Percentiles rank a stretch among this genome's conserved stretches.
Conservation (phyloP, 2,113 vertebrate genomes). For the Corydoras sp. region DNA sequence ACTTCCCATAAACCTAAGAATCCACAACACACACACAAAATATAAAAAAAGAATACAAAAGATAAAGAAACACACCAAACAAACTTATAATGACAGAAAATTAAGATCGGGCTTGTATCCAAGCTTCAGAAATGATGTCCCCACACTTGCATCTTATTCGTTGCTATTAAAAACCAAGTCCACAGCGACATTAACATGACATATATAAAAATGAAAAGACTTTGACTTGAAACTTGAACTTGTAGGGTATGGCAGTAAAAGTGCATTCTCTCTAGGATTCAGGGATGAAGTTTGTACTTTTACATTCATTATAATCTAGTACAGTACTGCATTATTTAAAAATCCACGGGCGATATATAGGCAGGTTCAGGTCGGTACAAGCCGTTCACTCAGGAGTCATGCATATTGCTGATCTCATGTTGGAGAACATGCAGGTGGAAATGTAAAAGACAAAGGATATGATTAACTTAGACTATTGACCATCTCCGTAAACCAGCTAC, state of each 20-base stretch:
- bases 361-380: slow-evolving; percentile 8
- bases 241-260: slow-evolving; percentile 54
- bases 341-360: slow-evolving; percentile 21
- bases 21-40: slow-evolving; percentile 33
- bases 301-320: slow-evolving; percentile 44
- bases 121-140: too few relatives aligned
- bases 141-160: too few relatives aligned
- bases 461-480: slow-evolving; percentile 16
- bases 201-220: slow-evolving; percentile 14
- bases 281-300: slow-evolving; percentile 31
- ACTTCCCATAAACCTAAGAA: slow-evolving; percentile 47
- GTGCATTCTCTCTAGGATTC: slow-evolving; percentile 41
- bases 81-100: slow-evolving; percentile 9
- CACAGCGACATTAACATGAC: slow-evolving; percentile 10
- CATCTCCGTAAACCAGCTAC: slow-evolving; percentile 13
- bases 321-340: slow-evolving; percentile 41
- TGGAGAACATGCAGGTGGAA: slow-evolving; percentile 10
- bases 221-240: slow-evolving; percentile 17
- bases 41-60: slow-evolving; percentile 41
- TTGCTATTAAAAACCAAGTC: not conserved
- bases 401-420: slow-evolving; percentile 10
- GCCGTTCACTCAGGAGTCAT: not conserved
- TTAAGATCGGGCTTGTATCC: too few relatives aligned
- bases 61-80: slow-evolving; percentile 41
- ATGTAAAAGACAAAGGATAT: slow-evolving; percentile 8